These are phyloP conservation scores for Xanthia icteritia DNA, from an alignment of 2,888 invertebrate genomes.

Conservation along the genomic window DNA sequence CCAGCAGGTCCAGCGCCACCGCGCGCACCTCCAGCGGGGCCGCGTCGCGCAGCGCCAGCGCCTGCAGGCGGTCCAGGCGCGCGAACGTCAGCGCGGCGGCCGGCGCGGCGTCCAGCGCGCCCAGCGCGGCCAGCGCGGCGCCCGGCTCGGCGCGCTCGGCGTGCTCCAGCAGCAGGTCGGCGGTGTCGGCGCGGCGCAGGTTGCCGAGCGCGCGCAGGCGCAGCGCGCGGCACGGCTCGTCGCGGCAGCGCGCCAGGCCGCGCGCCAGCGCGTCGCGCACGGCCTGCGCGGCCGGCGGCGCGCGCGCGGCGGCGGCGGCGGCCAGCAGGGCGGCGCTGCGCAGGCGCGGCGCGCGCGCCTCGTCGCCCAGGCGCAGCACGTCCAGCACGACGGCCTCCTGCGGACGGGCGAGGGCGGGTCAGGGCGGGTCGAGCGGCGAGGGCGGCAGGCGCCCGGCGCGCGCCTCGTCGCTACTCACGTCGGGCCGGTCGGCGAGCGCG, in stretches of 20 bases:
- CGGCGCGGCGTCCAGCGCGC: constrained; percentile 52
- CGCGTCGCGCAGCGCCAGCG: constrained; percentile 61
- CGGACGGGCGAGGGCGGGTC: constrained; percentile 18
- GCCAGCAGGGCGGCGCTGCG: constrained; percentile 69
- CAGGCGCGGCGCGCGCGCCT: constrained; percentile 64
- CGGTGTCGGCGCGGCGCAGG: constrained; percentile 74
- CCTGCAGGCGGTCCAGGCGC: constrained; percentile 60
- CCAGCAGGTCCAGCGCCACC: constrained; percentile 75
- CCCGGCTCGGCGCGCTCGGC: constrained; percentile 65
- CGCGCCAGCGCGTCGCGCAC: constrained; percentile 52
- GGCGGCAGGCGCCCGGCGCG: constrained; percentile 53
- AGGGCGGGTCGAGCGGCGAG: constrained; percentile 33
- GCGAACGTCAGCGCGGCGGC: constrained; percentile 52
- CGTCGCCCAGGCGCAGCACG: constrained; percentile 68
- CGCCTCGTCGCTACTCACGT: constrained; percentile 40
- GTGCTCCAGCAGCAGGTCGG: constrained; percentile 71
- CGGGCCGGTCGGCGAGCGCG: constrained; percentile 61
- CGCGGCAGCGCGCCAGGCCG: constrained; percentile 69
- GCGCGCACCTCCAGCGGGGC: constrained; percentile 73
- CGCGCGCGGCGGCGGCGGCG: constrained; percentile 65
- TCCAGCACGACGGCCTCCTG: constrained; percentile 66
- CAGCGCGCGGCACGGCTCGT: constrained; percentile 70
- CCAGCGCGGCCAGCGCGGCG: constrained; percentile 68
- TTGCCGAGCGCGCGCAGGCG: constrained; percentile 77
- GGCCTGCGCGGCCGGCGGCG: constrained; percentile 48